Evolutionary conservation across 2,888 invertebrate genomes (phyloP), one percentile per base, ranked within the genome.

Genomic region (Buathra laborator): DNA sequence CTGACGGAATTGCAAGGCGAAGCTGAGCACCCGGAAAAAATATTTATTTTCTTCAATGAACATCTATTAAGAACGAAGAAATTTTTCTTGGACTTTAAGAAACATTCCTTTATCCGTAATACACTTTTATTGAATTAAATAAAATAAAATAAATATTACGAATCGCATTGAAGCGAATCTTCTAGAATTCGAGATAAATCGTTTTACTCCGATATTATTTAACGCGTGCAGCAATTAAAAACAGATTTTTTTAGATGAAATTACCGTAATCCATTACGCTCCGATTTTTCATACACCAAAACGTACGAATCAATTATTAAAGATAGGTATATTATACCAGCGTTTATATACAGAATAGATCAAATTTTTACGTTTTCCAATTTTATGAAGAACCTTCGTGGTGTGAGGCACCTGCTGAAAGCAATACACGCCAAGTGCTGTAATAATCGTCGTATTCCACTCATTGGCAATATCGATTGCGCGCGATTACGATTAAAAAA

Each of bases 371-470:
- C 10, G 51, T 19, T 56, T 16, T 9, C 24, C 10, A 24, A 19
- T 56, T 56, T 10, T 24, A 12, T 10, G 9, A 19, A 9, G 24
- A 24, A 12, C 3, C 16, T 19, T 56, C 19, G 9, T 19, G 24
- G 24, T 24, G 3, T 9, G 24, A 16, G 1, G 3, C 10, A 19
- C 19, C 24, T 56, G 24, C 12, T 10, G 19, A 19, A 16, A 9
- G 19, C 56, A 10, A 37, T 37, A 37, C 37, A 9, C 37, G 56
- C 10, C 3, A 10, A 56, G 24, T 56, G 56, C 24, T 10, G 24
- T 16, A 24, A 56, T 56, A 56, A 56, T 56, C 56, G 56, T 56
- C 16, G 51, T 16, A 53, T 53, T 56, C 24, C 56, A 56, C 56
- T 56, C 16, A 56, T 56, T 56, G 24, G 56, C 24, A 19, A 56